A percentile compares a stretch with the other conserved stretches of the same genome.
phyloP scores from a whole-genome alignment of 2,113 vertebrate species.

The Ariopsis seemanni region DNA sequence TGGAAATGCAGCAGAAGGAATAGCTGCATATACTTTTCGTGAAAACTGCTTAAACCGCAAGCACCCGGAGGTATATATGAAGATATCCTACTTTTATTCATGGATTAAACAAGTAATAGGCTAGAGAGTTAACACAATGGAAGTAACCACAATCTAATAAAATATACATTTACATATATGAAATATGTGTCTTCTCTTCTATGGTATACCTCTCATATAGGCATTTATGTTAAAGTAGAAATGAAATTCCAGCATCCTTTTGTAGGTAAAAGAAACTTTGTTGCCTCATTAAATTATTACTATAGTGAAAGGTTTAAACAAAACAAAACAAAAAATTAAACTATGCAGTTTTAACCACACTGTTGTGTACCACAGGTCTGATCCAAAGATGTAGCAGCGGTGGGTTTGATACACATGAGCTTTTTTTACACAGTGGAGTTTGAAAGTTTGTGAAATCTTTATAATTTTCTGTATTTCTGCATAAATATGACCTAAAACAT shows the following conservation, averaged over 20 bases:
- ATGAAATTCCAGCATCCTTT: slow-evolving; percentile 49
- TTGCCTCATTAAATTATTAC: not conserved
- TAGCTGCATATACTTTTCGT: slow-evolving; percentile 30
- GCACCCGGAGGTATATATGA: slow-evolving; percentile 49
- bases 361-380: not conserved
- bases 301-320: not conserved
- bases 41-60: not conserved
- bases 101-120: slow-evolving; percentile 47
- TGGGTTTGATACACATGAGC: not conserved
- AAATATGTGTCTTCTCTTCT: not conserved
- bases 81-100: slow-evolving; percentile 35
- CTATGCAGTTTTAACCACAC: not conserved
- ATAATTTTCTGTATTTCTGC: too few relatives aligned
- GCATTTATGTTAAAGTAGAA: slow-evolving; percentile 34
- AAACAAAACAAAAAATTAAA: not conserved
- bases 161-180: not conserved
- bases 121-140: not conserved
- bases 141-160: not conserved
- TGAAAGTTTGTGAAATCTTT: too few relatives aligned
- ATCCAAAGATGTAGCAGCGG: not conserved
- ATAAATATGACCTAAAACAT: too few relatives aligned
- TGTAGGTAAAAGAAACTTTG: slow-evolving; percentile 57
- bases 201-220: not conserved
- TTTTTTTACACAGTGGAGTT: too few relatives aligned
- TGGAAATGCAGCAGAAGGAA: slow-evolving; percentile 23